Conservation (phyloP, 2,797 vertebrate species). For the Lithobates sylvaticus region DNA sequence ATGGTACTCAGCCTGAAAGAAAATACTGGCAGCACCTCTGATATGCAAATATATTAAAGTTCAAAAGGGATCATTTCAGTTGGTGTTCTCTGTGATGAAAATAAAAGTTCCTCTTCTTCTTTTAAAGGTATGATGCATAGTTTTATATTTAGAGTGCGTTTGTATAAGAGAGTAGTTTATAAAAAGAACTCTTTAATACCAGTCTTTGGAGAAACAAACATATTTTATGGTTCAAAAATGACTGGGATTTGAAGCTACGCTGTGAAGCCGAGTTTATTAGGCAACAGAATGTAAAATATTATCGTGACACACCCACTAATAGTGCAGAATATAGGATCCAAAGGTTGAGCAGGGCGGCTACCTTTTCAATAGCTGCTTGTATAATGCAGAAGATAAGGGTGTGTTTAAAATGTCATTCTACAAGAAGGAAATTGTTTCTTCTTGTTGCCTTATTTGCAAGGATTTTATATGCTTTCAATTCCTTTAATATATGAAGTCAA, state of each 20-base stretch:
- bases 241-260: background rate
- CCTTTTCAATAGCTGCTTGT: conserved; percentile 31
- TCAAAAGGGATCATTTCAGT: too few relatives aligned
- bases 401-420: conserved; percentile 26
- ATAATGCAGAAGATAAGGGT: conserved; percentile 35
- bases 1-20: too few relatives aligned
- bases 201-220: too few relatives aligned
- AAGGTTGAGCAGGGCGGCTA: conserved; percentile 53
- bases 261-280: background rate
- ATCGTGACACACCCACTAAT: conserved; percentile 23
- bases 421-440: conserved; percentile 4
- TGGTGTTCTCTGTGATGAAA: background rate
- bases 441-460: background rate
- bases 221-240: background rate
- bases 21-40: too few relatives aligned
- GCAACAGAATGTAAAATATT: background rate
- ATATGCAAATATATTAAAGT: too few relatives aligned
- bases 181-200: too few relatives aligned
- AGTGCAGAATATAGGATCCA: conserved; percentile 28
- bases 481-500: background rate
- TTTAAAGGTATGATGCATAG: background rate
- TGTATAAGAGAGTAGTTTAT: background rate
- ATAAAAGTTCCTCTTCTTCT: background rate
- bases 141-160: background rate
- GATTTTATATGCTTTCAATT: background rate